Conservation (phyloP, 2,888 invertebrate genomes). For the Callosobruchus maculatus region DNA sequence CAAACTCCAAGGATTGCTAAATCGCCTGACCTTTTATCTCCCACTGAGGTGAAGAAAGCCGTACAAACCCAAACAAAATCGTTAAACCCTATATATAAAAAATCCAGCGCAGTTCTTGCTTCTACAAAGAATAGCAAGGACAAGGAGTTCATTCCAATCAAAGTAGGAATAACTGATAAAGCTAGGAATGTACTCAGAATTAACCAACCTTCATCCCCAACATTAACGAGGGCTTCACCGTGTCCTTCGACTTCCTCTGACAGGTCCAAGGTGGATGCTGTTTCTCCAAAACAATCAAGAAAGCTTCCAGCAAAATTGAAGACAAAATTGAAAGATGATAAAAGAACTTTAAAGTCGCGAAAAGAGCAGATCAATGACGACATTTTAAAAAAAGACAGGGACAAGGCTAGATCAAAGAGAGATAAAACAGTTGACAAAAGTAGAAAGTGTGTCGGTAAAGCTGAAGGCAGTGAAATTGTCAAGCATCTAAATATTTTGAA, state of each 20-base stretch:
- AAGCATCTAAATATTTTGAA: slow-evolving; percentile 25
- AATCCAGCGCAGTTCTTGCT: slow-evolving; percentile 44
- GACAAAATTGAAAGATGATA: slow-evolving; percentile 19
- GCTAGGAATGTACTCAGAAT: slow-evolving; percentile 35
- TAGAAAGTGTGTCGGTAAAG: slow-evolving; percentile 34
- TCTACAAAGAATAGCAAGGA: slow-evolving; percentile 37
- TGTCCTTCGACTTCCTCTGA: slow-evolving; percentile 31
- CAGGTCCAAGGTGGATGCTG: slow-evolving; percentile 34
- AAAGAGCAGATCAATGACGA: slow-evolving; percentile 42
- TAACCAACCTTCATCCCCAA: slow-evolving; percentile 21
- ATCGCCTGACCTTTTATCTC: slow-evolving; percentile 57
- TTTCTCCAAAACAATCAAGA: slow-evolving; percentile 25
- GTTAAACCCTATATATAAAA: slow-evolving; percentile 45
- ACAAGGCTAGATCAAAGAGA: slow-evolving; percentile 22
- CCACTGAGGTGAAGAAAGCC: slow-evolving; percentile 56
- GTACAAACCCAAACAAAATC: slow-evolving; percentile 26
- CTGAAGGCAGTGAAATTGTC: slow-evolving; percentile 33
- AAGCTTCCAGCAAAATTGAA: slow-evolving; percentile 9
- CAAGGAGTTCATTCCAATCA: slow-evolving; percentile 43
- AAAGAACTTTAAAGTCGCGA: slow-evolving; percentile 40
- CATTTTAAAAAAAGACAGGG: slow-evolving; percentile 33
- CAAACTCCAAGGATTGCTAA: slow-evolving; percentile 40
- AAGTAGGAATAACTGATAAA: slow-evolving; percentile 45
- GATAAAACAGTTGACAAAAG: slow-evolving; percentile 26
- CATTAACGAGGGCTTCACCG: slow-evolving; percentile 24